Evolutionary conservation across 2,113 vertebrate species (phyloP).

Genomic region (Pan troglodytes): NHGRI_mPanTro3-v2.1_pri NC_072401.2:96769001-96769500

Average conservation of each 20-base stretch:
- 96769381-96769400: conserved; percentile 32
- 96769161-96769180: not conserved
- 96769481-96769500: conserved; percentile 54
- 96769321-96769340: conserved; percentile 25
- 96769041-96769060: not conserved
- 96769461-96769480: conserved; percentile 30
- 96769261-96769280: conserved; percentile 28
- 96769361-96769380: not conserved
- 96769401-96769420: conserved; percentile 3
- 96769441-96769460: conserved; percentile 41
- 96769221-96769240: not conserved
- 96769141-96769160: not conserved
- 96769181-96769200: not conserved
- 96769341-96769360: conserved; percentile 1
- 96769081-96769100: not conserved
- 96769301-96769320: not conserved
- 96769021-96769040: not conserved
- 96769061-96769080: not conserved
- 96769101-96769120: not conserved
- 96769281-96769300: not conserved
- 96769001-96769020: not conserved
- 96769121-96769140: not conserved
- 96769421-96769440: conserved; percentile 27
- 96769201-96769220: not conserved
- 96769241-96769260: conserved; percentile 17